phyloP scores from a whole-genome alignment of 2,888 invertebrate genomes.

The Dastarcus helophoroides region DNA sequence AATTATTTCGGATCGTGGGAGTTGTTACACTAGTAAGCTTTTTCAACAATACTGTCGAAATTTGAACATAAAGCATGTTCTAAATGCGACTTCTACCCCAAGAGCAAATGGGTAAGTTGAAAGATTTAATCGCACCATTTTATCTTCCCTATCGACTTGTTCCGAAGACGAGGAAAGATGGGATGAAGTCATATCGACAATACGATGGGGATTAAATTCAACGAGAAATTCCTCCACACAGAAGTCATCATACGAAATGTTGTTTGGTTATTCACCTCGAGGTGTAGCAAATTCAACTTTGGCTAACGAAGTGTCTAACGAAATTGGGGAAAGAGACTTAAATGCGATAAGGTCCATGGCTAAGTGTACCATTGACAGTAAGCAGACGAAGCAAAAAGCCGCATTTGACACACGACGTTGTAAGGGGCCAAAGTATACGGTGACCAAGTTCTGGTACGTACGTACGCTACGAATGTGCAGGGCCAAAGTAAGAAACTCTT shows the following conservation, averaged over 20 bases:
- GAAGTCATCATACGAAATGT: conserved; percentile 16
- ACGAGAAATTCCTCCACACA: conserved; percentile 16
- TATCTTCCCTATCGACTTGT: conserved; percentile 14
- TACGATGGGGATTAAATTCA: conserved; percentile 17
- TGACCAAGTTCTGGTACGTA: too few species aligned
- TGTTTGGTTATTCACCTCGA: too few species aligned
- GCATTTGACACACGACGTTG: too few species aligned
- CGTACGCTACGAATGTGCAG: too few species aligned
- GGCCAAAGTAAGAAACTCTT: too few species aligned
- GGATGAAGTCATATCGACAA: conserved; percentile 15
- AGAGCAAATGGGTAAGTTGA: conserved; percentile 23
- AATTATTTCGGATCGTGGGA: conserved; percentile 16
- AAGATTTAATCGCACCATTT: conserved; percentile 15
- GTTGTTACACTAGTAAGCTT: conserved; percentile 16
- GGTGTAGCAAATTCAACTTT: too few species aligned
- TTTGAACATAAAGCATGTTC: conserved; percentile 15
- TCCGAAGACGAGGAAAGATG: conserved; percentile 16
- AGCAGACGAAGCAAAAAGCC: too few species aligned
- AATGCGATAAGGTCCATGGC: too few species aligned
- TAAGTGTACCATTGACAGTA: too few species aligned
- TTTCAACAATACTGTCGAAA: conserved; percentile 14
- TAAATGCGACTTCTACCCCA: conserved; percentile 20
- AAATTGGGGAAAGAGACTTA: too few species aligned
- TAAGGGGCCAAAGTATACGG: too few species aligned
- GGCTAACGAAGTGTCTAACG: too few species aligned